Base-by-base conservation (phyloP, 2,888 invertebrate species). In the Metopia argyrocephala region DNA sequence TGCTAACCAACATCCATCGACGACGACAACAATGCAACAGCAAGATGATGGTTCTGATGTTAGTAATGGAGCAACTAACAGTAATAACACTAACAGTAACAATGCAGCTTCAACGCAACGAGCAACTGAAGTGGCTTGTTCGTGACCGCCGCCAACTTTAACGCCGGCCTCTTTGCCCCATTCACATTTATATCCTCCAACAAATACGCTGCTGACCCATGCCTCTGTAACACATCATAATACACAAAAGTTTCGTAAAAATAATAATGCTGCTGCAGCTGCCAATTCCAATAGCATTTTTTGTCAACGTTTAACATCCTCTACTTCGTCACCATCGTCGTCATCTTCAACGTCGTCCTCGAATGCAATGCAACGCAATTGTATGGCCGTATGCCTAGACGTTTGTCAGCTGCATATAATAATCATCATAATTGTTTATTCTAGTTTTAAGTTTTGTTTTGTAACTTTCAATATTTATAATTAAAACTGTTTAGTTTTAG, bases 111-210 rank as follows among this genome's bases (percentile, higher is more conserved):
- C 76, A 71, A 76, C 86, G 56, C 83, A 82, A 79, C 70, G 86
- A 61, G 85, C 88, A 81, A 82, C 90, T 61, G 91, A 90, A 84
- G 90, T 90, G 54, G 89, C 89, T 59, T 90, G 90, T 76, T 90
- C 91, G 90, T 90, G 90, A 90, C 91, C 88, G 88, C 86, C 85
- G 85, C 86, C 87, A 85, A 56, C 73, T 50, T 54, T 78, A 54
- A 59, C 78, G 70, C 70, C 46, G 76, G 64, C 68, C 48, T 3
- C 83, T 31, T 52, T 81, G 76, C 73, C 81, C 50, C 79, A 76
- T 69, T 65, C 80, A 46, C 80, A 81, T 23, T 69, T 81, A 52
- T 81, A 81, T 76, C 80, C 80, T 38, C 76, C 80, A 6, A 54
- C 76, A 69, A 76, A 81, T 28, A 74, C 83, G 68, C 62, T 82